These are phyloP conservation scores for Daktulosphaira vitifoliae DNA, from an alignment of 1,140 invertebrate species.

Conservation along the genomic window DNA sequence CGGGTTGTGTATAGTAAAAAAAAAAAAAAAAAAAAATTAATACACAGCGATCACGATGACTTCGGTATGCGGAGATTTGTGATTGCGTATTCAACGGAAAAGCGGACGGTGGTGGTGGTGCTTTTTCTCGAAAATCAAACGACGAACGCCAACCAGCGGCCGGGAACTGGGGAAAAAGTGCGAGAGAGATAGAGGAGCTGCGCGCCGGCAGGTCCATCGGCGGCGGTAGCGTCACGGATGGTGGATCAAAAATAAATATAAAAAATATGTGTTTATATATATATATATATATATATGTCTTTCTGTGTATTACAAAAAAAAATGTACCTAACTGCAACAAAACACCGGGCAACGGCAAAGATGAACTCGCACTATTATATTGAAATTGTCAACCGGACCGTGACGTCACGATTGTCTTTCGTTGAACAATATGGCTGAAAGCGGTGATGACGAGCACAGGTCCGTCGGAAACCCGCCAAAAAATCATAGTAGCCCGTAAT, in stretches of 20 bases:
- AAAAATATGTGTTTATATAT: not conserved
- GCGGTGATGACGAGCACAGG: not conserved
- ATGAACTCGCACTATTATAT: slow-evolving; percentile 15
- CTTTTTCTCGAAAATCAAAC: too few relatives aligned
- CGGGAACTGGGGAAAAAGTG: not conserved
- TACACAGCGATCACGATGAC: not conserved
- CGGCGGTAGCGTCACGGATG: slow-evolving; percentile 24
- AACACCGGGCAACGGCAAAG: slow-evolving; percentile 14
- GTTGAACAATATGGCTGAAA: slow-evolving; percentile 11
- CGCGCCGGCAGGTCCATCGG: slow-evolving; percentile 17
- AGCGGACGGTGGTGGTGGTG: too few relatives aligned
- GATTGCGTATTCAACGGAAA: too few relatives aligned
- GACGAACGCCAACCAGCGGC: not conserved
- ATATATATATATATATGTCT: slow-evolving; percentile 4
- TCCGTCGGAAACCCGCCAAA: slow-evolving; percentile 12
- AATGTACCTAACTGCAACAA: slow-evolving; percentile 15
- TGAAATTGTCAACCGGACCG: slow-evolving; percentile 32
- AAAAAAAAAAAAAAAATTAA: too few relatives aligned
- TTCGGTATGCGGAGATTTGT: not conserved
- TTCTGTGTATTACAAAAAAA: slow-evolving; percentile 10
- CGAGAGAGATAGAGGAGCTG: not conserved
- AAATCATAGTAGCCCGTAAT: not conserved
- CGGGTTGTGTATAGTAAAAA: slow-evolving; percentile 21
- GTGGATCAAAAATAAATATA: slow-evolving; percentile 17
- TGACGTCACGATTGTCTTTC: slow-evolving; percentile 6